phyloP scores from a whole-genome alignment of 2,113 vertebrate species.

The Rhombomys opimus region DNA sequence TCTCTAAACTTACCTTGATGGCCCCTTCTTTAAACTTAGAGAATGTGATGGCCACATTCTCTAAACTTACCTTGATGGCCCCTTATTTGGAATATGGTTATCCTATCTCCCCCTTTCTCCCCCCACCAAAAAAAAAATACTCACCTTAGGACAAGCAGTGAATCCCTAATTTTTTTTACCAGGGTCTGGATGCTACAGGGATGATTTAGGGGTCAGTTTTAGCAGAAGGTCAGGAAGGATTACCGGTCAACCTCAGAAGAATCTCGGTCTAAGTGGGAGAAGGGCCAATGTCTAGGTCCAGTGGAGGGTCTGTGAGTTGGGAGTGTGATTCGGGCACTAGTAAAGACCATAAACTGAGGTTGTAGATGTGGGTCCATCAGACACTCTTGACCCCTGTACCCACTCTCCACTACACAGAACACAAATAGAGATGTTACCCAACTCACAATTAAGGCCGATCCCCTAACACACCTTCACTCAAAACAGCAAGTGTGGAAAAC shows the following conservation, averaged over 20 bases:
- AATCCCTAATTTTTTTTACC: not conserved
- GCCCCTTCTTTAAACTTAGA: not conserved
- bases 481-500: not conserved
- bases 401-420: accelerated
- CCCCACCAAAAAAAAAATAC: not conserved
- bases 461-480: not conserved
- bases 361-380: not conserved
- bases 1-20: not conserved
- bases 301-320: not conserved
- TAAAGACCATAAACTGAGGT: not conserved
- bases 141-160: not conserved
- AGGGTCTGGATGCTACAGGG: not conserved
- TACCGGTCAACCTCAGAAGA: not conserved
- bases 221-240: not conserved
- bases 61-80: accelerated
- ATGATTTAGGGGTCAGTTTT: accelerated
- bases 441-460: accelerated
- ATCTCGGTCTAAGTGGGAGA: no score
- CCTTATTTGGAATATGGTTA: not conserved
- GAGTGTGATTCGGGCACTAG: not conserved
- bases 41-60: no score
- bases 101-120: no score
- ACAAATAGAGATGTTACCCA: not conserved
- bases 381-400: not conserved
- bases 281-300: not conserved